Conservation (phyloP, 2,113 vertebrate genomes). For the Mobula birostris region DNA sequence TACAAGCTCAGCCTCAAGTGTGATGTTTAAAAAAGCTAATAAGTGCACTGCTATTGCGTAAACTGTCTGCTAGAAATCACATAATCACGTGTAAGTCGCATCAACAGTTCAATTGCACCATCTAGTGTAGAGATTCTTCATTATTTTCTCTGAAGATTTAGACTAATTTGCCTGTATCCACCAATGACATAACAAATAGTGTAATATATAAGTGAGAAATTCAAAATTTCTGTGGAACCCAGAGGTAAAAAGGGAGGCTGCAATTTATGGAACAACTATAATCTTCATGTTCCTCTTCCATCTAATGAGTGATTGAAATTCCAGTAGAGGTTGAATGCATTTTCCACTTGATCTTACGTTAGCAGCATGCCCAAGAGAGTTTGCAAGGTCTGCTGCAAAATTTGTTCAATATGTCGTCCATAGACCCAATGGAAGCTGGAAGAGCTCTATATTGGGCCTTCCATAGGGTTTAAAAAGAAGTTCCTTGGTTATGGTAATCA, state of each 20-base stretch:
- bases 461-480: background rate
- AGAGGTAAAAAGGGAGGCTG: background rate
- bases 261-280: background rate
- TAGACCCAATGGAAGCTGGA: background rate
- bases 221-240: background rate
- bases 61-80: background rate
- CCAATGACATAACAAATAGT: too few species aligned
- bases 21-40: background rate
- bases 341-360: background rate
- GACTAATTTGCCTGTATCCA: background rate
- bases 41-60: background rate
- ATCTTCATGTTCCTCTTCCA: background rate
- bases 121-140: conserved; percentile 30
- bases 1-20: background rate
- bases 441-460: background rate
- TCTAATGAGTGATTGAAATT: background rate
- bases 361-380: background rate
- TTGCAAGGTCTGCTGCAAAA: background rate
- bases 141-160: background rate
- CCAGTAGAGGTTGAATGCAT: background rate
- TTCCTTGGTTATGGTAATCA: background rate
- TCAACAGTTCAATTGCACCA: conserved; percentile 28
- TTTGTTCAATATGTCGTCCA: background rate
- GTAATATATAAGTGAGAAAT: too few species aligned
- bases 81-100: background rate